A percentile compares a stretch with the other conserved stretches of the same genome.
Conservation (phyloP, 2,797 vertebrate genomes). For the Chaetodon trifasciatus region DNA sequence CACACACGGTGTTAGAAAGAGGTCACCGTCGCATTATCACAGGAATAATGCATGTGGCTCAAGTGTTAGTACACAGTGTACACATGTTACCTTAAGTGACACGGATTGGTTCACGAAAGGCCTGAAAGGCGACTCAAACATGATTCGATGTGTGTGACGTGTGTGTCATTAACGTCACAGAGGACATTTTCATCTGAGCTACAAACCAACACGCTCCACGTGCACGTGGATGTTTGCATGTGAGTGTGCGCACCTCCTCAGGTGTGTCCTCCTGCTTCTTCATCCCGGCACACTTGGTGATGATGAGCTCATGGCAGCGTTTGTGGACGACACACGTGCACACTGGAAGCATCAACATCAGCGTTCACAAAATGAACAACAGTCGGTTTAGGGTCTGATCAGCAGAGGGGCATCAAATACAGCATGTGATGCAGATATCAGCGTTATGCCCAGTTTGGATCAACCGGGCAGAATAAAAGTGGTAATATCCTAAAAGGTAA, state of each 20-base stretch:
- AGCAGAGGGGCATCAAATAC: background rate
- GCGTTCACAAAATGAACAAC: background rate
- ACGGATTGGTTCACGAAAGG: background rate
- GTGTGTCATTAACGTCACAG: background rate
- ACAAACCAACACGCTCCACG: background rate
- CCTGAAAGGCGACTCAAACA: background rate
- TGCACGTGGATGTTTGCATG: background rate
- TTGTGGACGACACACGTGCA: conserved; percentile 99
- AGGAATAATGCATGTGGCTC: conserved; percentile 44
- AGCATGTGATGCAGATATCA: background rate
- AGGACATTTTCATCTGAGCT: background rate
- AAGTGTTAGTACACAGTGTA: conserved; percentile 18
- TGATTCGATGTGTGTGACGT: background rate
- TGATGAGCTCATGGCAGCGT: conserved; percentile 98
- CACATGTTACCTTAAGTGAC: conserved; percentile 9
- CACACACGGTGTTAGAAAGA: conserved; percentile 40
- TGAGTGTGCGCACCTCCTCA: conserved; percentile 88
- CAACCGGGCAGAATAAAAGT: background rate
- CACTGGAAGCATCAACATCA: conserved; percentile 81
- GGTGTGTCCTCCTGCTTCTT: conserved; percentile 97
- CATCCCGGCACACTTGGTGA: conserved; percentile 97
- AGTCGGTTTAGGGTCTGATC: background rate
- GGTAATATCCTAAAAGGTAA: background rate
- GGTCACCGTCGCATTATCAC: conserved; percentile 34
- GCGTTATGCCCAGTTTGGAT: background rate